Base-by-base conservation (phyloP, 2,888 invertebrate species). In the Lordiphosa fenestrarum region DNA sequence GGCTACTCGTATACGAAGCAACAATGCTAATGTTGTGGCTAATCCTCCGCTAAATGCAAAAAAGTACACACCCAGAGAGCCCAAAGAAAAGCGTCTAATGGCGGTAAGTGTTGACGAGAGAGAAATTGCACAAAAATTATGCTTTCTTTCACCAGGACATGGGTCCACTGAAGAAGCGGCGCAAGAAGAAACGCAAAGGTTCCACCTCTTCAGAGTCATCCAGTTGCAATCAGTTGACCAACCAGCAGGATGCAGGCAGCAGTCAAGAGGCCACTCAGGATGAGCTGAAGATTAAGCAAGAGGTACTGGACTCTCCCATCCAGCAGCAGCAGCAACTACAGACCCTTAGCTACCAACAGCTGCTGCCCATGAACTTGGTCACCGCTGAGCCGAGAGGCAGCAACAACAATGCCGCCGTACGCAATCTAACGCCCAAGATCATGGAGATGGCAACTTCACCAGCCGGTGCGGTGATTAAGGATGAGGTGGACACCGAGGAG, bases 31-130 rank as follows among this genome's bases (percentile, higher is more conserved):
- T n/a, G 63, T 86, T 38, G 65, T 66, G 19, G 7, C 49, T 51
- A 47, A 44, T 6, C 50, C 53, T 6, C 51, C 51, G 4, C 6
- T 56, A 19, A 52, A 61, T 10, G 53, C 94, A 80, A 91, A 93
- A 67, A 94, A 94, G 88, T 89, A 94, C 55, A 92, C 94, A 64
- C 93, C 94, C 84, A 91, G 92, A 67, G 94, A 92, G 87, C 90
- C 92, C 25, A 91, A 92, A 91, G 93, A 87, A 91, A 94, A 89
- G 91, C 80, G 89, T 15, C 67, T 85, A 44, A 75, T 87, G 66
- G 82, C 84, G 30, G 89, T 89, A 86, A 82, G 84, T 71, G n/a
- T 37, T 6, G 15, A 9, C 5, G 6, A 13, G 0, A 0, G 4
- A 5, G 1, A 15, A 1, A 0, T 5, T 21, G 3, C 1, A 6